phyloP scores from a whole-genome alignment of 2,888 invertebrate species.

The Diarsia dahlii region DNA sequence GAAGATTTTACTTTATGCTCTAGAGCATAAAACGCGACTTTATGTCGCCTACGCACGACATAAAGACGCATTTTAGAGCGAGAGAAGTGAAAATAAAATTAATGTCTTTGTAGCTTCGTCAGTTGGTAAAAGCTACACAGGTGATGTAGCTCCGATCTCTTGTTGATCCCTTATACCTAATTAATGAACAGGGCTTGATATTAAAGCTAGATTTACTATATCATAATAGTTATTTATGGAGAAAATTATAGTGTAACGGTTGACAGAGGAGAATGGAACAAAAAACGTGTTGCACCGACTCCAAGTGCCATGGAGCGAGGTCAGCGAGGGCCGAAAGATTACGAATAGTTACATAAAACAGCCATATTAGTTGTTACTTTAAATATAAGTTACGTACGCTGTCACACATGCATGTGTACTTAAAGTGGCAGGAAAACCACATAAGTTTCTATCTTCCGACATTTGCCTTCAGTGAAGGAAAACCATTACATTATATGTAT shows the following conservation, averaged over 20 bases:
- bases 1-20: no score
- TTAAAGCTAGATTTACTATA: neutral
- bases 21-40: no score
- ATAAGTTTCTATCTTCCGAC: slow-evolving; percentile 40
- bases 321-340: no score
- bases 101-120: neutral
- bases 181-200: neutral
- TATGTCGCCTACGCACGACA: no score
- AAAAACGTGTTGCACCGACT: no score
- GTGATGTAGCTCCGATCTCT: neutral
- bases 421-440: slow-evolving; percentile 63
- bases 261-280: no score
- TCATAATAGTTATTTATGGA: neutral
- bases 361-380: slow-evolving; percentile 1
- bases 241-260: no score
- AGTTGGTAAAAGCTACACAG: neutral
- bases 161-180: neutral
- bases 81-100: neutral
- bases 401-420: slow-evolving; percentile 30
- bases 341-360: neutral
- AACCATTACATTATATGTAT: slow-evolving; percentile 11
- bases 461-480: slow-evolving; percentile 53
- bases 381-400: slow-evolving; percentile 6
- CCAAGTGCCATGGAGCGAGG: no score
- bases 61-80: no score